Percentiles rank a stretch among this genome's conserved stretches.
phyloP scores from a whole-genome alignment of 2,888 invertebrate species.

The Protodeltote pygarga region DNA sequence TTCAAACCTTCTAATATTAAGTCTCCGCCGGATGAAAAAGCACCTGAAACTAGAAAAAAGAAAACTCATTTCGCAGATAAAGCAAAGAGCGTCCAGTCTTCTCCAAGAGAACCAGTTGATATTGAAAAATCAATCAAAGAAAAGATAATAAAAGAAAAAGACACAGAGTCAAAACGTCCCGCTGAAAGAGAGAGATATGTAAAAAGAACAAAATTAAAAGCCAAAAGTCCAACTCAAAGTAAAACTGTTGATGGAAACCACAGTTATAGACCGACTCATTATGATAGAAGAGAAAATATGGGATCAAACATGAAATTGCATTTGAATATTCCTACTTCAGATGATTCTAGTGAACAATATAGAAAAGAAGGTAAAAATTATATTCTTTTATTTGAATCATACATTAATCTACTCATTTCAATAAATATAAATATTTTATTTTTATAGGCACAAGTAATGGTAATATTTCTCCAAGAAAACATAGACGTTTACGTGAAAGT shows the following conservation, averaged over 20 bases:
- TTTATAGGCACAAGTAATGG: constrained; percentile 74
- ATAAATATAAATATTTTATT: neutral
- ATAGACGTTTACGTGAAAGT: constrained; percentile 88
- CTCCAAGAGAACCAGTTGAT: constrained; percentile 76
- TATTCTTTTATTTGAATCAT: neutral
- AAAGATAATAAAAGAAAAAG: constrained; percentile 73
- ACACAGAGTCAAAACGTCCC: constrained; percentile 73
- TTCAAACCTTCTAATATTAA: constrained; percentile 67
- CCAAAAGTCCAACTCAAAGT: constrained; percentile 81
- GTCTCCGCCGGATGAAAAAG: constrained; percentile 77
- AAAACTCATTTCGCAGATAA: constrained; percentile 83
- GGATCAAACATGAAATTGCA: constrained; percentile 84
- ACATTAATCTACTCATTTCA: neutral
- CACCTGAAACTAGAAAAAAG: constrained; percentile 73
- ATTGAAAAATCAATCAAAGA: constrained; percentile 78
- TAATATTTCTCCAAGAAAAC: constrained; percentile 87
- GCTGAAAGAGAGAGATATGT: constrained; percentile 80
- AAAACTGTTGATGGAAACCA: constrained; percentile 71
- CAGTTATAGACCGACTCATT: constrained; percentile 72
- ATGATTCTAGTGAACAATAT: constrained; percentile 87
- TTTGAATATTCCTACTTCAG: constrained; percentile 87
- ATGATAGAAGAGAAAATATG: constrained; percentile 83
- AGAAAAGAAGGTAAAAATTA: constrained; percentile 74
- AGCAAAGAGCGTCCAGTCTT: constrained; percentile 75
- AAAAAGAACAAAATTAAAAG: constrained; percentile 81